Base-by-base conservation (phyloP, 35 echinoderm and acorn worm genomes). In the Heliocidaris erythrogramma region DNA sequence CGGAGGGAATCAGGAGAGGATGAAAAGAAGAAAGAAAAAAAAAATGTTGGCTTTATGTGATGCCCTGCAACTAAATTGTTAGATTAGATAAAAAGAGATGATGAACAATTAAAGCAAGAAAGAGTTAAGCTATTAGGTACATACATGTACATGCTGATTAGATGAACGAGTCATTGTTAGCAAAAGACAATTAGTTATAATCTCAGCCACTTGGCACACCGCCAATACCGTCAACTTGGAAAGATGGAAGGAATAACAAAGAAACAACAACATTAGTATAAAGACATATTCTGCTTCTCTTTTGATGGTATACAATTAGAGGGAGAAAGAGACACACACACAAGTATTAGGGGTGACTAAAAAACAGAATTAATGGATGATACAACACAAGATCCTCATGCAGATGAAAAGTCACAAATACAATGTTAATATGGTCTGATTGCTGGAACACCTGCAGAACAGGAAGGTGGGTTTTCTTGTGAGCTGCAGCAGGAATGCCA, bases 31-130 rank as follows among this genome's bases (percentile, higher is more conserved):
- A 86, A 86, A 29, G 52, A 95, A 90, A 85, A 95, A 91, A 92
- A 92, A 49, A 92, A 50, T 92, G 47, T 49, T 92, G 91, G 91
- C 91, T 92, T 92, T 92, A 92, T 35, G 91, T 92, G 91, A 92
- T 59, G 91, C 91, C 91, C 91, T 92, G 91, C 30, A 92, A 52
- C 91, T 92, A 56, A 56, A 59, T 47, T 89, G 85, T 89, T 89
- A 47, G 65, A 78, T 78, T 78, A 21, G 27, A 78, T 56, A 56
- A 78, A 42, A 27, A 27, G 6, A 78, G 65, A 78, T n/a, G 65
- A 78, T 21, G 18, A 78, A 78, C 18, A 27, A 18, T 78, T n/a
- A 21, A 78, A 78, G 17, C 18, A 78, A 4, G 65, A 27, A 5
- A 78, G 65, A 78, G 27, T 78, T 78, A 42, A 42, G 35, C 35